A percentile compares a stretch with the other conserved stretches of the same genome.
Conservation (phyloP, 2,797 vertebrate species). For the Allobates femoralis region DNA sequence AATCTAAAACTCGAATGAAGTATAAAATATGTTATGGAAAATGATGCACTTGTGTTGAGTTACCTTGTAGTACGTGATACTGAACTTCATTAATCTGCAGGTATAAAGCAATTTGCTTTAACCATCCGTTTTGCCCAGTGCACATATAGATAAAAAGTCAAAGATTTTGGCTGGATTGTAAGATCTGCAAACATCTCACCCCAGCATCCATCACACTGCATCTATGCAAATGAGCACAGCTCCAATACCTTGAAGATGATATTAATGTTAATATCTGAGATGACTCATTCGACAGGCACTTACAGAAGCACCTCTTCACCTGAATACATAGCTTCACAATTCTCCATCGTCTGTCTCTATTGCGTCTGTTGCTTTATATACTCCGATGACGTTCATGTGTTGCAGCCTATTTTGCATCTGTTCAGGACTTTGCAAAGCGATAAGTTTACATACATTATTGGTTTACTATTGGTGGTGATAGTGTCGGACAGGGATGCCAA, state of each 20-base stretch:
- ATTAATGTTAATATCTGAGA: conserved; percentile 53
- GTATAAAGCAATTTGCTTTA: no score
- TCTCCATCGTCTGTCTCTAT: conserved; percentile 22
- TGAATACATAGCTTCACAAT: conserved; percentile 47
- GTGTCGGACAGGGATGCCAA: no score
- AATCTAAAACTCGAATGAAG: no score
- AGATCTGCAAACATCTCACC: conserved; percentile 16
- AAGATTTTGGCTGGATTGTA: neutral
- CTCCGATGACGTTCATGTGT: conserved; percentile 3
- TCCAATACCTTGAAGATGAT: conserved; percentile 49
- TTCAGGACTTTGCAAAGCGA: neutral
- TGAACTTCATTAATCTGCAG: no score
- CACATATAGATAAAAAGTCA: neutral
- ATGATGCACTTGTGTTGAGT: no score
- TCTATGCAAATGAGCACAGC: conserved; percentile 46
- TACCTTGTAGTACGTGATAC: no score
- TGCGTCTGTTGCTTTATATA: conserved; percentile 34
- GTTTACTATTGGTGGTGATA: neutral
- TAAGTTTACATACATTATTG: neutral
- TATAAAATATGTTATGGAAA: no score
- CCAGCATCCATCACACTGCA: conserved; percentile 2
- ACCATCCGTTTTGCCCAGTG: no score
- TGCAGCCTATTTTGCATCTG: conserved; percentile 20
- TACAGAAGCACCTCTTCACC: conserved; percentile 34
- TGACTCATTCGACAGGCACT: conserved; percentile 52